phyloP scores from a whole-genome alignment of 2,113 vertebrate species.

The Atlantisia rogersi region DNA sequence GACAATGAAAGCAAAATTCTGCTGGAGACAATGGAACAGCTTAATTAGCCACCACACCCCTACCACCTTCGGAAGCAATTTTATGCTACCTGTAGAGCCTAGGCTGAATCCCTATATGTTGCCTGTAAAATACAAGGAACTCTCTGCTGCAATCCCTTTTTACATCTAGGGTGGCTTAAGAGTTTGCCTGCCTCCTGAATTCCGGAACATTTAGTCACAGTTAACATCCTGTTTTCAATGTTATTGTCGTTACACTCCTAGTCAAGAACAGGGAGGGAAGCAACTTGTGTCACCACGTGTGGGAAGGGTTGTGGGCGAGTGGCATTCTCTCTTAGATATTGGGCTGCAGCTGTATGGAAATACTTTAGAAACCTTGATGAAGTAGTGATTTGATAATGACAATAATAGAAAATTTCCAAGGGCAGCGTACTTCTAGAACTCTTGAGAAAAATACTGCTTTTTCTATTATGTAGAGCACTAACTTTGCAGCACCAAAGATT shows the following conservation, averaged over 20 bases:
- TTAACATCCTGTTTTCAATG: neutral
- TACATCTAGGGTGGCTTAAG: neutral
- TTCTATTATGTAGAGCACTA: neutral
- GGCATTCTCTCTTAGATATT: fast-evolving
- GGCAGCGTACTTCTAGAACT: neutral
- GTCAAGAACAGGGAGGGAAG: neutral
- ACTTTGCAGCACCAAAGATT: neutral
- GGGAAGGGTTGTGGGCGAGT: fast-evolving
- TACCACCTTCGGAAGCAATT: neutral
- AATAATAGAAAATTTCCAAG: neutral
- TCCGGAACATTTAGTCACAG: neutral
- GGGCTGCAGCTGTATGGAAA: neutral
- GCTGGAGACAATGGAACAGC: neutral
- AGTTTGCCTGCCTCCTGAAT: neutral
- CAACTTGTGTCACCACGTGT: neutral
- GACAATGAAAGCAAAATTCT: neutral
- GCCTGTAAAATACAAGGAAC: neutral
- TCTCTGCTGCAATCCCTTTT: neutral
- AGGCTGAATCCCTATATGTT: neutral
- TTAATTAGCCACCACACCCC: neutral
- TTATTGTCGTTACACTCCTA: neutral
- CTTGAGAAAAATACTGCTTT: neutral
- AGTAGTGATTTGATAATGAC: neutral
- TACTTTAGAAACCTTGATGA: neutral
- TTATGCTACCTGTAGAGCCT: neutral